phyloP scores from a whole-genome alignment of 2,113 vertebrate species.

The Leucosticte australis region DNA sequence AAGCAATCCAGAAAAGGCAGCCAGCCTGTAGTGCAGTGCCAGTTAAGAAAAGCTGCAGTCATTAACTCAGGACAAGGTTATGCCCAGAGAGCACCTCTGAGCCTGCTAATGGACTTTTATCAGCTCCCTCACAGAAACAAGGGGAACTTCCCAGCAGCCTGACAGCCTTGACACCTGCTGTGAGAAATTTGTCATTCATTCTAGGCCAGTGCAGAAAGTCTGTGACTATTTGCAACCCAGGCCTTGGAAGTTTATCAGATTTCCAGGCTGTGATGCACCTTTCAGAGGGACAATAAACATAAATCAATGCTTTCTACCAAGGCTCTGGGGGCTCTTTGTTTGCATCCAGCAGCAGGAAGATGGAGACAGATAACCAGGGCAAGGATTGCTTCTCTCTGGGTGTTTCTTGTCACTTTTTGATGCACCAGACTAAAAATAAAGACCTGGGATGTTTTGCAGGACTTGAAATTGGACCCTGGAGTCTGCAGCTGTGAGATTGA shows the following conservation, averaged over 20 bases:
- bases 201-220: not conserved
- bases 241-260: not conserved
- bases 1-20: not conserved
- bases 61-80: not conserved
- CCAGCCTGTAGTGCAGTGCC: not conserved
- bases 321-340: not conserved
- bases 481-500: not conserved
- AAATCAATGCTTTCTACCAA: not conserved
- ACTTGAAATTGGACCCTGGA: conserved; percentile 3
- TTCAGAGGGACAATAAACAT: not conserved
- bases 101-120: not conserved
- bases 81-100: not conserved
- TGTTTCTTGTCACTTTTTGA: not conserved
- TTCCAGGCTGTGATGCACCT: not conserved
- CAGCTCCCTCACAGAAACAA: not conserved
- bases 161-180: not conserved
- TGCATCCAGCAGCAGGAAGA: not conserved
- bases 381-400: not conserved
- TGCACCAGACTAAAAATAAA: conserved; percentile 31
- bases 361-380: not conserved
- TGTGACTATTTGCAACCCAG: not conserved
- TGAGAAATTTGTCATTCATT: not conserved
- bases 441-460: not conserved
- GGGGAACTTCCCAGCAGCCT: not conserved
- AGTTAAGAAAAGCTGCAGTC: not conserved